Evolutionary conservation across 2,113 vertebrate genomes (phyloP).

Genomic region (Salvator merianae): DNA sequence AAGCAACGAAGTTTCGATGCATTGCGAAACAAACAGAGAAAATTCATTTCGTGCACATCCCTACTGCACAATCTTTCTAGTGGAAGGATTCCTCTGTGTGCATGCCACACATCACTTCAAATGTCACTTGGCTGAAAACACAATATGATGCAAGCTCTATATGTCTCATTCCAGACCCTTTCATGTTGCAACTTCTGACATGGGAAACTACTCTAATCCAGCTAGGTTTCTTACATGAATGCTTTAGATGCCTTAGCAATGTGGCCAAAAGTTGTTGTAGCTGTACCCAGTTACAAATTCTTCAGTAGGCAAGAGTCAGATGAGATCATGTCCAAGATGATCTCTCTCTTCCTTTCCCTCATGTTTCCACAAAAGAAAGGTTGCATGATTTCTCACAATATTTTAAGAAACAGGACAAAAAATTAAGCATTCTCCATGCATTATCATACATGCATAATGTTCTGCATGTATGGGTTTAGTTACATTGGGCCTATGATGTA

Average conservation of each 20-base stretch:
- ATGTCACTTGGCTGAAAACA: not conserved
- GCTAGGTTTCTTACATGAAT: not conserved
- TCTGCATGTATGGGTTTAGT: not conserved
- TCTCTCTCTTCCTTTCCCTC: not conserved
- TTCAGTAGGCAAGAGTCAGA: not conserved
- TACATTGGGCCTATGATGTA: slow-evolving; percentile 18
- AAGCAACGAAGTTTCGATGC: no score
- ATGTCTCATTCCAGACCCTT: not conserved
- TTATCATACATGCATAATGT: not conserved
- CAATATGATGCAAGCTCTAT: not conserved
- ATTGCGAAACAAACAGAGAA: no score
- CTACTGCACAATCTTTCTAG: no score
- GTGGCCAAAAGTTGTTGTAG: not conserved
- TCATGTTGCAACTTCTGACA: not conserved
- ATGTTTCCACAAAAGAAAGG: not conserved
- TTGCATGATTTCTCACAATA: not conserved
- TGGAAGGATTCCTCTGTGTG: no score
- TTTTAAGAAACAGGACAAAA: not conserved
- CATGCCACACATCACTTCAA: not conserved
- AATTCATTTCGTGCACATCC: no score
- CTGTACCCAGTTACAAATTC: not conserved
- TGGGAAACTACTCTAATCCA: not conserved
- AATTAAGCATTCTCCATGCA: not conserved
- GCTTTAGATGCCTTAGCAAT: not conserved
- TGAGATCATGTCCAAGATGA: not conserved